Evolutionary conservation across 2,797 vertebrate genomes (phyloP).

Genomic region (Erethizon dorsatum): DNA sequence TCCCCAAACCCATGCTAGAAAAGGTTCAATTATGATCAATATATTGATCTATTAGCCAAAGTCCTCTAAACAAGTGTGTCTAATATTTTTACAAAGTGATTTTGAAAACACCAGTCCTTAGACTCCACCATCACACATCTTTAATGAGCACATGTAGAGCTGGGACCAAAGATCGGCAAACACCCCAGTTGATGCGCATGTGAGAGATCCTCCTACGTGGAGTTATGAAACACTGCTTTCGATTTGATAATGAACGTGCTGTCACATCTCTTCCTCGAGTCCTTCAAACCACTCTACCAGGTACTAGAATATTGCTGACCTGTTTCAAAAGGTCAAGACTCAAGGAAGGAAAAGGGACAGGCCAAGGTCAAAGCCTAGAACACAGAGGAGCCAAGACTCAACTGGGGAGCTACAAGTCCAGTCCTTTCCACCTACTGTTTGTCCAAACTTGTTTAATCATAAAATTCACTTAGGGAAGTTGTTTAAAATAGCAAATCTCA

Average conservation of each 20-base stretch:
- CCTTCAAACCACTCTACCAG: not conserved
- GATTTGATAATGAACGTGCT: not conserved
- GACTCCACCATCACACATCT: not conserved
- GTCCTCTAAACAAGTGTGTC: not conserved
- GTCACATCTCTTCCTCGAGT: not conserved
- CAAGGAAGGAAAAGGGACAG: not conserved
- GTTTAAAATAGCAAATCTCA: conserved; percentile 61
- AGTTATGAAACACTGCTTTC: not conserved
- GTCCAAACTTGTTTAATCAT: conserved; percentile 43
- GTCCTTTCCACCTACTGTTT: not conserved
- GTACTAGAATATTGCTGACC: not conserved
- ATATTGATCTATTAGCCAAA: conserved; percentile 40
- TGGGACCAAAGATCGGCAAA: not conserved
- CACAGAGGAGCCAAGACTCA: not conserved
- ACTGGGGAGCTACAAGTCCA: not conserved
- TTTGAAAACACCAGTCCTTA: conserved; percentile 43
- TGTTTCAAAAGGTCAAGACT: conserved; percentile 7
- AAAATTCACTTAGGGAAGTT: conserved; percentile 51
- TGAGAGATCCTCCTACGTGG: fast-evolving
- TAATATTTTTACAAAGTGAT: conserved; percentile 54
- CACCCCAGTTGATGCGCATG: not conserved
- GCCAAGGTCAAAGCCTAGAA: not conserved
- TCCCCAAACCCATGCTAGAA: conserved; percentile 48
- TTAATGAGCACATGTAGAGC: not conserved
- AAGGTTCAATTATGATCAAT: conserved; percentile 1